phyloP scores from a whole-genome alignment of 2,113 vertebrate species.

The Bagarius yarrelli region DNA sequence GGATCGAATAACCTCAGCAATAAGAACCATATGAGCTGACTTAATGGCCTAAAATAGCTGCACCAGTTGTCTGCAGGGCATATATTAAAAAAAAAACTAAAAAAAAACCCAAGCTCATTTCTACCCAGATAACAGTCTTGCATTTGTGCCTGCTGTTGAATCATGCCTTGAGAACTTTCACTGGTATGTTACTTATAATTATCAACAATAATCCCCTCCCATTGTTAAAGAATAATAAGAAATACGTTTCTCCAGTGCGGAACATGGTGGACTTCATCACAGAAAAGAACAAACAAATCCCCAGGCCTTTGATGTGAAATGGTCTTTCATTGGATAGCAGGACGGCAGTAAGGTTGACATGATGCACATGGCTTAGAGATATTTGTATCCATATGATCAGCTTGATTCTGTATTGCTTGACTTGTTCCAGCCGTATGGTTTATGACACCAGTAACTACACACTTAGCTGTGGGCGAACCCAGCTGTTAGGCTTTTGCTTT shows the following conservation, averaged over 20 bases:
- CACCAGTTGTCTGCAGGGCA: slow-evolving; percentile 45
- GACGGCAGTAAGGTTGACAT: slow-evolving; percentile 32
- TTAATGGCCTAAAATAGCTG: slow-evolving; percentile 50
- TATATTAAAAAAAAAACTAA: slow-evolving; percentile 26
- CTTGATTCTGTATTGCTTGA: slow-evolving; percentile 3
- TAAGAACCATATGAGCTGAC: slow-evolving; percentile 55
- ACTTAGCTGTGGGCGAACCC: not conserved
- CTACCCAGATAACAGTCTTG: slow-evolving; percentile 20
- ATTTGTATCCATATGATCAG: slow-evolving; percentile 28
- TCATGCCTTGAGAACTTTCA: not conserved
- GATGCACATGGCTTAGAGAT: slow-evolving; percentile 31
- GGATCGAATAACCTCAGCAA: slow-evolving; percentile 46
- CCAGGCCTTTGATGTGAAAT: slow-evolving; percentile 37
- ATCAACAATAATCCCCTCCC: slow-evolving; percentile 19
- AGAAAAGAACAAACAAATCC: slow-evolving; percentile 27
- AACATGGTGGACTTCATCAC: slow-evolving; percentile 14
- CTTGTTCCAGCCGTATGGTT: slow-evolving; percentile 26
- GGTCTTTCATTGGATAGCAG: slow-evolving; percentile 27
- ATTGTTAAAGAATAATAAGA: not conserved
- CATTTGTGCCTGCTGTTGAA: slow-evolving; percentile 15
- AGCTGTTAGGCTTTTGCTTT: slow-evolving; percentile 25
- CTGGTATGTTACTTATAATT: not conserved
- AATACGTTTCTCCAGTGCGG: not conserved
- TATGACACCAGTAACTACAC: slow-evolving; percentile 37
- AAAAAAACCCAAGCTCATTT: slow-evolving; percentile 25